phyloP scores from a whole-genome alignment of 1,140 invertebrate genomes.

The Temnothorax curvispinosus region DNA sequence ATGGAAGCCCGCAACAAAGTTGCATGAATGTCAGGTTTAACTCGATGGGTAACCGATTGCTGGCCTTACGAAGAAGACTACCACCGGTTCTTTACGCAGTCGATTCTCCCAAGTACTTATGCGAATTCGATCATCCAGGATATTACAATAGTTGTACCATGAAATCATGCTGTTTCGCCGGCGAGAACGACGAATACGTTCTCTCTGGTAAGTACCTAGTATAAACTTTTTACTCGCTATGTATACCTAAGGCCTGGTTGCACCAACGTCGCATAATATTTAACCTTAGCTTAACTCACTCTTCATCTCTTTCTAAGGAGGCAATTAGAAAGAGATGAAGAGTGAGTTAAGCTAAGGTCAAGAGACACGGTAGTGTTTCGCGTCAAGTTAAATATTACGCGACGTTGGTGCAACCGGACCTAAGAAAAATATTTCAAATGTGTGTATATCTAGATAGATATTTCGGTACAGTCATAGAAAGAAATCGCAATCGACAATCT shows the following conservation, averaged over 20 bases:
- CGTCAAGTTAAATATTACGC: too few relatives aligned
- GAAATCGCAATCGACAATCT: background rate
- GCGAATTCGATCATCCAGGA: constrained; percentile 95
- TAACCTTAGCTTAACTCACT: too few relatives aligned
- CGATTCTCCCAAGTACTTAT: constrained; percentile 89
- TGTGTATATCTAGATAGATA: background rate
- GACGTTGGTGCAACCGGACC: too few relatives aligned
- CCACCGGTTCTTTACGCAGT: constrained; percentile 94
- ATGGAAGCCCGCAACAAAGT: constrained; percentile 90
- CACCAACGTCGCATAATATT: too few relatives aligned
- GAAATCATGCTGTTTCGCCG: constrained; percentile 98
- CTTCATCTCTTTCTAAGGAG: too few relatives aligned
- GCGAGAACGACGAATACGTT: constrained; percentile 94
- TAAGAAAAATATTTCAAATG: background rate
- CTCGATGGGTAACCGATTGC: constrained; percentile 90
- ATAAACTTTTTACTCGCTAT: background rate
- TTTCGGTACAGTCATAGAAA: background rate
- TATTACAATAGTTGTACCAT: constrained; percentile 99
- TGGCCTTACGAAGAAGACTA: constrained; percentile 93
- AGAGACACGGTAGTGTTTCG: too few relatives aligned
- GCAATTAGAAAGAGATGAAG: too few relatives aligned
- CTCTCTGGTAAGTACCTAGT: constrained; percentile 88
- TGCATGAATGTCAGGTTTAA: constrained; percentile 97
- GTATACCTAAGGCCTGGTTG: background rate
- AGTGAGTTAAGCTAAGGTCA: too few relatives aligned